Conservation (phyloP, 2,797 vertebrate genomes). For the Arctocebus calabarensis region DNA sequence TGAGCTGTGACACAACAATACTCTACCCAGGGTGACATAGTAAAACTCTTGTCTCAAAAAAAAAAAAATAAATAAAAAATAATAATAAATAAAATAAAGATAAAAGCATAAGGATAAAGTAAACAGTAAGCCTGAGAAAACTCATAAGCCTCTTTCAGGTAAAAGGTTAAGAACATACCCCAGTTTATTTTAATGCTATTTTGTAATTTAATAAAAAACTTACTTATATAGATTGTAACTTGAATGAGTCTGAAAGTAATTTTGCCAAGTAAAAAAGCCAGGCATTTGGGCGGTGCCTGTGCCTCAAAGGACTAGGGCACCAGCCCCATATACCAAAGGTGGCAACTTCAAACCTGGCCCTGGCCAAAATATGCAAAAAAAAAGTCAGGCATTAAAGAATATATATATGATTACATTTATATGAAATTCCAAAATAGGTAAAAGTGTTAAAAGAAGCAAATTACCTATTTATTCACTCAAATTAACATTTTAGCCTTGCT, state of each 20-base stretch:
- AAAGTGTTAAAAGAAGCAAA: conserved; percentile 6
- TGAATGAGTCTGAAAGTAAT: conserved; percentile 46
- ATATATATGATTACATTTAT: background rate
- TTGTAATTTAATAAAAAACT: background rate
- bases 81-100: background rate
- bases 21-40: no score
- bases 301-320: no score
- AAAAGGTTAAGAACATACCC: background rate
- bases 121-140: conserved; percentile 1
- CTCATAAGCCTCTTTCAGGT: background rate
- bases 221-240: background rate
- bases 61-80: background rate
- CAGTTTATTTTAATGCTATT: conserved; percentile 1
- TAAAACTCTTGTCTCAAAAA: no score
- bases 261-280: conserved; percentile 16
- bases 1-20: no score
- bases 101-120: background rate
- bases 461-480: background rate
- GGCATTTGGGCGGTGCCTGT: no score
- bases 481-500: background rate
- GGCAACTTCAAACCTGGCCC: no score
- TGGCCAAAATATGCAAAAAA: no score
- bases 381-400: background rate
- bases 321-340: no score
- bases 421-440: conserved; percentile 13